phyloP scores from a whole-genome alignment of 2,113 vertebrate genomes.

The Charina bottae region DNA sequence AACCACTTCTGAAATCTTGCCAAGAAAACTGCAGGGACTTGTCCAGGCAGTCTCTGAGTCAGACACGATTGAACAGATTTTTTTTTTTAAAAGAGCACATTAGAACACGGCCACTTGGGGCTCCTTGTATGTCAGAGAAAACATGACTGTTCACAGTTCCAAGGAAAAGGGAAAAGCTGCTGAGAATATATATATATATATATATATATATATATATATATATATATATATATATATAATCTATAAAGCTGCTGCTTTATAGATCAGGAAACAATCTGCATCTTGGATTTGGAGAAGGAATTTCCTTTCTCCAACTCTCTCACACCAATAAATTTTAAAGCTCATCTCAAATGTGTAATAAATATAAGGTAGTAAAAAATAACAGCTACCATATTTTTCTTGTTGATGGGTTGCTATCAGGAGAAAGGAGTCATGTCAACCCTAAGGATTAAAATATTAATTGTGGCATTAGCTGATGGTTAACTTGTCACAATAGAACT shows the following conservation, averaged over 20 bases:
- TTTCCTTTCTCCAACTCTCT: not conserved
- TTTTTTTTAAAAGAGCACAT: not conserved
- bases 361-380: conserved; percentile 44
- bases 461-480: not conserved
- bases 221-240: too few species aligned
- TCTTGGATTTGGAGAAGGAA: conserved; percentile 10
- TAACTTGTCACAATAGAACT: not conserved
- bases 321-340: conserved; percentile 37
- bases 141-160: not conserved
- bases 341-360: conserved; percentile 49
- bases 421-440: not conserved
- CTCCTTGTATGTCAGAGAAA: conserved; percentile 8
- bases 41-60: too few species aligned
- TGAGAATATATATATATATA: too few species aligned
- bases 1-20: too few species aligned
- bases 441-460: not conserved
- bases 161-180: not conserved
- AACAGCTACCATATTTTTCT: conserved; percentile 26
- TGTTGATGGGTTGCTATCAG: not conserved
- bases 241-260: not conserved
- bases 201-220: too few species aligned
- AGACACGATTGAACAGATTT: too few species aligned
- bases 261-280: not conserved
- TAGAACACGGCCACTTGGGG: not conserved
- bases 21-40: too few species aligned